Base-by-base conservation (phyloP, 1,140 invertebrate genomes). In the Drosophila persimilis region DNA sequence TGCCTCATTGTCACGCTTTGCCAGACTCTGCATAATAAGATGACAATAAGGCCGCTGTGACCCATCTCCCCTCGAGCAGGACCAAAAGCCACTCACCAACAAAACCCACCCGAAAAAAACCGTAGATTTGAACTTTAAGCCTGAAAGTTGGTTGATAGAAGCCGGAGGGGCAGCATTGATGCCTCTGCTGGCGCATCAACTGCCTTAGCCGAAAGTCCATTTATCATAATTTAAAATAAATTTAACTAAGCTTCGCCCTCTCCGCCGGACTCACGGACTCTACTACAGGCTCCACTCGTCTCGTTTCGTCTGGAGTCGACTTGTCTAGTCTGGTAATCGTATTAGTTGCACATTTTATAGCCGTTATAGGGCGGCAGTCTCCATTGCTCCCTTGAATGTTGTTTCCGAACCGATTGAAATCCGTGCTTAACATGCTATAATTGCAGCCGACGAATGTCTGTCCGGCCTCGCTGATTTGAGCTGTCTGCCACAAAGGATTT, bases 291-390 rank as follows among this genome's bases (percentile, higher is more conserved):
- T 15, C 44, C 45, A 41, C 43, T 9, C 45, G 17, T 41, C 31
- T 43, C 31, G 64, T 20, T 56, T 50, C 66, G 64, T 47, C 64
- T 67, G 35, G 35, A 5, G 11, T 9, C 24, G 17, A 41, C 44
- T 48, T 17, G 60, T 35, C 61, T 50, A 52, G 66, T 47, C 63
- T 67, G 77, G 83, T 86, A 86, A 86, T 86, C 81, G 83, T 76
- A 86, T 86, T 86, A 86, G 83, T 78, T 88, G 81, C 81, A 86
- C 83, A 81, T 88, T 88, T 86, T 77, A 85, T 88, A 77, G 65
- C 62, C 59, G 63, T 69, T 62, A 77, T 71, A 71, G 44, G 63
- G 51, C 56, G 53, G 57, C 47, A 43, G 39, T 31, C 15, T 2
- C 29, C 29, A 6, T 2, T 22, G 45, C 22, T 43, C 29, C 11